Evolutionary conservation across 2,888 invertebrate species (phyloP).

Genomic region (Napeogenes sylphis): DNA sequence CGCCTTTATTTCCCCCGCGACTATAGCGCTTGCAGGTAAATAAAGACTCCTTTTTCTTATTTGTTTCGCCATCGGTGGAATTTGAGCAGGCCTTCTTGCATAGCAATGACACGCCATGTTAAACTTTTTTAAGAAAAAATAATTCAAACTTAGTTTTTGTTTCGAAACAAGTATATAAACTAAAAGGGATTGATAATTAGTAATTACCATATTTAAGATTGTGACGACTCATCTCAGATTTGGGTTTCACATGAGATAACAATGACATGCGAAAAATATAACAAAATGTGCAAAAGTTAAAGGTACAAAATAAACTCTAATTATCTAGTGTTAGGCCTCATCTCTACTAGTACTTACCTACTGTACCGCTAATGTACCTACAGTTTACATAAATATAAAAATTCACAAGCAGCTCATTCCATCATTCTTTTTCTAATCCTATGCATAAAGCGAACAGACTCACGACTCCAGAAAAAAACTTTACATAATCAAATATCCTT

Average conservation of each 20-base stretch:
- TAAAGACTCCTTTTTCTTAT: conserved; percentile 61
- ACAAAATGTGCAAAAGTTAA: no score
- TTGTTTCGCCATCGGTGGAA: conserved; percentile 53
- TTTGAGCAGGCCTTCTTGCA: conserved; percentile 37
- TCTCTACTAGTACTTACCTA: no score
- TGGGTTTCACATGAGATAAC: no score
- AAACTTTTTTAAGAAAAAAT: conserved; percentile 14
- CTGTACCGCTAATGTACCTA: background rate
- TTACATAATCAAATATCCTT: conserved; percentile 68
- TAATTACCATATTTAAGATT: no score
- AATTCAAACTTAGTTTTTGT: background rate
- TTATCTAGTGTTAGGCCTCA: no score
- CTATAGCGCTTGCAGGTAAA: conserved; percentile 65
- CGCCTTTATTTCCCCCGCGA: conserved; percentile 55
- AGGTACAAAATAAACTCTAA: no score
- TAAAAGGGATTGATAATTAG: background rate
- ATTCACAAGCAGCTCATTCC: conserved; percentile 19
- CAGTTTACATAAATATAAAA: background rate
- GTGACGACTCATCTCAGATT: no score
- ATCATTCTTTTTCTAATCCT: conserved; percentile 23
- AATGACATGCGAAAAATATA: no score
- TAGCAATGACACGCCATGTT: conserved; percentile 24
- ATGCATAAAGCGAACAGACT: conserved; percentile 46
- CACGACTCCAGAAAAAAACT: conserved; percentile 66
- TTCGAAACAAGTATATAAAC: background rate